A percentile compares a stretch with the other conserved stretches of the same genome.
These are phyloP conservation scores for Phaonia tiefii DNA, from an alignment of 2,888 invertebrate genomes.

Conservation along the genomic window DNA sequence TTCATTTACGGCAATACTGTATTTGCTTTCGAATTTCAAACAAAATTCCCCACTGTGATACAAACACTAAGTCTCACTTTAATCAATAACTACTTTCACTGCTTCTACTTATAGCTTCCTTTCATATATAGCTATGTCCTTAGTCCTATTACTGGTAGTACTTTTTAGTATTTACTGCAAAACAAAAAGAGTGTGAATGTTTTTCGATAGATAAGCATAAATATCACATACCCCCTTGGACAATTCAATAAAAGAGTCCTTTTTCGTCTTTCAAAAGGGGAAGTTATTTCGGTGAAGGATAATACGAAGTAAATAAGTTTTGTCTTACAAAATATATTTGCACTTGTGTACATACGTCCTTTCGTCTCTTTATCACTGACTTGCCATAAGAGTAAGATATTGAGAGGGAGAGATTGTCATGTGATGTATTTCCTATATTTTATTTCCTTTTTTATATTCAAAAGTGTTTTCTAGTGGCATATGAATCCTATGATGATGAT, in stretches of 20 bases:
- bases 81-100: slow-evolving; percentile 37
- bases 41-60: too few species aligned
- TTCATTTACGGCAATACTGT: too few species aligned
- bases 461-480: slow-evolving; percentile 20
- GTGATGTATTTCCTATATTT: slow-evolving; percentile 19
- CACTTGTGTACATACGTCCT: not conserved
- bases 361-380: not conserved
- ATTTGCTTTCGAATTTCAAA: too few species aligned
- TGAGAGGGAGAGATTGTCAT: too few species aligned
- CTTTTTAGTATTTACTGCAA: not conserved
- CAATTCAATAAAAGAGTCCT: not conserved
- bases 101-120: not conserved
- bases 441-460: slow-evolving; percentile 32
- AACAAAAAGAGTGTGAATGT: slow-evolving; percentile 48
- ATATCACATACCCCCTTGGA: not conserved
- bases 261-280: slow-evolving; percentile 23
- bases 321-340: not conserved
- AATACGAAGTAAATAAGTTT: slow-evolving; percentile 32
- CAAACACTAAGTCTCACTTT: too few species aligned
- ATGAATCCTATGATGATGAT: slow-evolving; percentile 1
- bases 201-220: slow-evolving; percentile 62
- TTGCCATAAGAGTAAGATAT: not conserved
- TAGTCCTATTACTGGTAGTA: not conserved
- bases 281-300: slow-evolving; percentile 20
- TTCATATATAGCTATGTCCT: not conserved